Base-by-base conservation (phyloP, 2,113 vertebrate species). In the Heptranchias perlo region DNA sequence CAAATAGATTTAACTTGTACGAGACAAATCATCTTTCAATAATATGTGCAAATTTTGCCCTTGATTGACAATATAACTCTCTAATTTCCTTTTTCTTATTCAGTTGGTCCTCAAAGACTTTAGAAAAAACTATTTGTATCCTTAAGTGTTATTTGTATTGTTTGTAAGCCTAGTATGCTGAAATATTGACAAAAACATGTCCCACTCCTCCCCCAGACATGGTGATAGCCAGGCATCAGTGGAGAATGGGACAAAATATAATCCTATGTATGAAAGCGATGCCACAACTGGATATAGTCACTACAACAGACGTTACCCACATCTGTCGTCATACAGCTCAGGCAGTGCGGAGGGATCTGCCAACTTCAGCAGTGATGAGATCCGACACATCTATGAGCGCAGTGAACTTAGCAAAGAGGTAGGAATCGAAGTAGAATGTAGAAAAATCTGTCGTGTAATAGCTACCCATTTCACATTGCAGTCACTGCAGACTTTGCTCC, bases 331-430 rank as follows among this genome's bases (percentile, higher is more conserved):
- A 96, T 98, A 98, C 96, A 98, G 98, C 96, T 98, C 98, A 13
- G 97, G 98, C 96, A 98, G 98, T 14, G 98, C 97, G 3, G 99
- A 99, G 96, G 97, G 98, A 96, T 98, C 98, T 97, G 98, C 98
- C 13, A 98, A 98, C 96, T 98, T 99, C 98, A 99, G 98, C 97
- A 99, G 98, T 94, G 99, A 99, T 96, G 99, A 99, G 97, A 99
- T 99, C 97, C 98, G 97, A 94, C 98, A 99, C 97, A 98, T 99
- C 97, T 99, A 99, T 96, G 98, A 99, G 97, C 98, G 98, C 97
- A 99, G 97, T 76, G 98, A 98, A 97, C 98, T 99, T 97, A 99
- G 98, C 96, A 98, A 98, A 96, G 98, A 99, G 98, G 99, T 99
- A 97, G 11, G 35, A 96, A 84, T 62, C 0, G 44, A 3, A 95